Percentiles rank a stretch among this genome's conserved stretches.
phyloP scores from a whole-genome alignment of 1,140 invertebrate species.

The Adoxophyes honmai region DNA sequence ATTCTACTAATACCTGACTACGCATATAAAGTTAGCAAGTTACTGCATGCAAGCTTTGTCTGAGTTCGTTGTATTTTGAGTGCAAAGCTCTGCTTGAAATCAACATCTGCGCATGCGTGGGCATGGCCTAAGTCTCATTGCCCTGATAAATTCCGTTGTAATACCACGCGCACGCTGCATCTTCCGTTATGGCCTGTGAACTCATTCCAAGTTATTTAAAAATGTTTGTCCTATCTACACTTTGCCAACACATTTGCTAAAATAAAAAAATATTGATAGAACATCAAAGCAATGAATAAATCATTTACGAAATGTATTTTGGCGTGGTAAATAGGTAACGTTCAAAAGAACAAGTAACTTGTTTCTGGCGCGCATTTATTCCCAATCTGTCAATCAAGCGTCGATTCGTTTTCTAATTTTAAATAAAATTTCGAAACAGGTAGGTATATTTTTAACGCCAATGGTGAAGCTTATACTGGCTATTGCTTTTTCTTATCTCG shows the following conservation, averaged over 20 bases:
- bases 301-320: conserved; percentile 1
- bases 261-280: background rate
- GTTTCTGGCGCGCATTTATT: background rate
- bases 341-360: background rate
- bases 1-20: too few species aligned
- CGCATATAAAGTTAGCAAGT: too few species aligned
- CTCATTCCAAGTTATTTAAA: too few species aligned
- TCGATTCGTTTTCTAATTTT: conserved; percentile 8
- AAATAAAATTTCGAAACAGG: background rate
- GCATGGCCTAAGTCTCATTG: background rate
- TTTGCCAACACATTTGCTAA: too few species aligned
- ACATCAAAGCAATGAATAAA: background rate
- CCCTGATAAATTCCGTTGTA: conserved; percentile 1
- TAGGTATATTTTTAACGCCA: background rate
- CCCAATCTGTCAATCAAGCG: conserved; percentile 6
- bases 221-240: too few species aligned
- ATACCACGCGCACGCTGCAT: background rate
- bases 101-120: conserved; percentile 11
- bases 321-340: background rate
- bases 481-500: background rate
- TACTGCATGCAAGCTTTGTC: too few species aligned
- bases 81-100: background rate
- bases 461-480: background rate
- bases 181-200: background rate
- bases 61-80: too few species aligned